Percentiles rank a stretch among this genome's conserved stretches.
These are phyloP conservation scores for Penaeus monodon DNA, from an alignment of 2,888 invertebrate genomes.

Conservation along the genomic window DNA sequence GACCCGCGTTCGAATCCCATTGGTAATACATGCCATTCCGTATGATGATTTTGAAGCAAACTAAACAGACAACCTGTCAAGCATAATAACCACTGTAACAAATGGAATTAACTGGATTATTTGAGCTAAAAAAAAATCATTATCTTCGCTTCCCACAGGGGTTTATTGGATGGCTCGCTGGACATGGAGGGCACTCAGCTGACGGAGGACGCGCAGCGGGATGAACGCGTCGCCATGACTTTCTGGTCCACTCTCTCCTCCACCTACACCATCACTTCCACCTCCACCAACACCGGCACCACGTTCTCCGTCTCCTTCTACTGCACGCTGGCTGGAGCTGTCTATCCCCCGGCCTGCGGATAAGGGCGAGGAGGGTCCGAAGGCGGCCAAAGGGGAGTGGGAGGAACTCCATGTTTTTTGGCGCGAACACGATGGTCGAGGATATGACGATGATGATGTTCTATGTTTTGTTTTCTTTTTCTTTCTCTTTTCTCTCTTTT, in stretches of 20 bases:
- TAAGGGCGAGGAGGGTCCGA: background rate
- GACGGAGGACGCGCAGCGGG: background rate
- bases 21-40: no score
- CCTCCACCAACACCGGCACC: constrained; percentile 40
- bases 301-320: constrained; percentile 51
- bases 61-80: no score
- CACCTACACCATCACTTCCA: constrained; percentile 45
- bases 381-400: background rate
- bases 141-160: background rate
- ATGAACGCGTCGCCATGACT: constrained; percentile 39
- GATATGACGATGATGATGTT: background rate
- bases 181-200: background rate
- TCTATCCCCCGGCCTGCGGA: constrained; percentile 34
- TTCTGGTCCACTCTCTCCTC: constrained; percentile 45
- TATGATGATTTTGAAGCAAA: no score
- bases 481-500: no score
- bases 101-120: no score
- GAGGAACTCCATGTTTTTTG: background rate
- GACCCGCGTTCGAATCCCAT: no score
- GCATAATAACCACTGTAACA: no score
- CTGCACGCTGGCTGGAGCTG: constrained; percentile 39
- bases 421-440: background rate
- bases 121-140: background rate
- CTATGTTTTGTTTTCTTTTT: background rate
- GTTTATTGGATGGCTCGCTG: background rate